Conservation (phyloP, 2,888 invertebrate species). For the Mesorhabditis spiculigera region DNA sequence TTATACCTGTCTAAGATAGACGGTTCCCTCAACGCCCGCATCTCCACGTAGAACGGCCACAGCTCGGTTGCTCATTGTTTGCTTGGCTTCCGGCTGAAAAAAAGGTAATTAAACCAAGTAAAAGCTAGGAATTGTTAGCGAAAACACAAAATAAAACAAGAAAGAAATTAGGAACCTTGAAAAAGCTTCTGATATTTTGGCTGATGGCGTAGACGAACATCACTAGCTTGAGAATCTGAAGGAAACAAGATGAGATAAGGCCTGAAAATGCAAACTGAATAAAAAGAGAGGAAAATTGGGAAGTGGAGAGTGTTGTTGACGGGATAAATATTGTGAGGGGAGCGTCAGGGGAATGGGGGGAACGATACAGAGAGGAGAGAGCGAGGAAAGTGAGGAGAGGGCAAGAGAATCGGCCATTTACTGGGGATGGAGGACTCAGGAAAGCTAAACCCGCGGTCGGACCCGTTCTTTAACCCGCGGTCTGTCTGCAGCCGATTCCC, state of each 20-base stretch:
- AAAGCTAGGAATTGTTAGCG: background rate
- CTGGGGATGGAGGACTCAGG: no score
- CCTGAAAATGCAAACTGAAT: no score
- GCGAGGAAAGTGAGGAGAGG: no score
- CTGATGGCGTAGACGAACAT: conserved; percentile 1
- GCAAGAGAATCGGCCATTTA: no score
- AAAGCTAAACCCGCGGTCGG: no score
- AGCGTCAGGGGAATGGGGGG: no score
- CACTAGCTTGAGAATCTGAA: background rate
- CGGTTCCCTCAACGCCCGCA: conserved; percentile 36
- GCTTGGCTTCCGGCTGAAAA: conserved; percentile 17
- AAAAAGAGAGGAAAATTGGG: no score
- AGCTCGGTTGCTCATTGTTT: conserved; percentile 42
- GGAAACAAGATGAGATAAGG: background rate
- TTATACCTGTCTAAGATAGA: conserved; percentile 46
- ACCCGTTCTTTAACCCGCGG: no score
- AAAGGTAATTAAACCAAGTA: background rate
- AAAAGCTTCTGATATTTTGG: background rate
- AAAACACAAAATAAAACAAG: background rate
- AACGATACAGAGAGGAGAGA: no score
- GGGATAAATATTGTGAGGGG: no score
- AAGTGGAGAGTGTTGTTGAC: no score
- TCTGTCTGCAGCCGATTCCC: no score
- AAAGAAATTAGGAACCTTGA: background rate
- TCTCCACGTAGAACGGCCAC: conserved; percentile 49